Base-by-base conservation (phyloP, 2,797 vertebrate genomes). In the Xerus rutilus region DNA sequence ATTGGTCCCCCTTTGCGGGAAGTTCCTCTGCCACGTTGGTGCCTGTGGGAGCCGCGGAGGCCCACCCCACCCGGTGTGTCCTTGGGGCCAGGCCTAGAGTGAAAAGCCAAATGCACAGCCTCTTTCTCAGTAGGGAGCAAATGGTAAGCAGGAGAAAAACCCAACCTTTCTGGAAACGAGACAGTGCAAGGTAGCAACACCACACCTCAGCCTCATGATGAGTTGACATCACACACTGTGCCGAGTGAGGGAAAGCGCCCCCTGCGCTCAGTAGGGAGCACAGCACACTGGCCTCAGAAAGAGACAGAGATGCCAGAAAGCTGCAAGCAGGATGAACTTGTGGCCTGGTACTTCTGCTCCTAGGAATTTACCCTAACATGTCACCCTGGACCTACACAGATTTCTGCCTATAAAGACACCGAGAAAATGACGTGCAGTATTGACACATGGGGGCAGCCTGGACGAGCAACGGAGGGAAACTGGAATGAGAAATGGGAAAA, bases 1-100 rank as follows among this genome's bases (percentile, higher is more conserved):
- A 4, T 59, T 5, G 0, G 1, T 28, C 70, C 23, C 25, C 2
- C 0, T 7, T 32, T n/a, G 35, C 14, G 4, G 0, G 28, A 18
- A 49, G 20, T 25, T 30, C 32, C 15, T 77, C 13, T 0, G 3
- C 28, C 28, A 0, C 9, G 5, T 25, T 4, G 35, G 2, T 9
- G 17, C 20, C 62, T 23, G 25, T 2, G 25, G 25, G 32, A 0
- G 0, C 2, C 3, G 0, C n/a, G 13, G 1, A 0, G 35, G 13
- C 11, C 43, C 5, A 6, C 13, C 15, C 0, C 17, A 4, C 13
- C 21, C 2, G 59, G 21, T 25, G 28, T 88, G 52, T 39, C 52
- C 52, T 62, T 39, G 64, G 64, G 73, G 73, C 3, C 8, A 14
- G 1, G 45, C 54, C 23, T 25, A 70, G 47, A n/a, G n/a, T 11